Percentiles rank a stretch among this genome's conserved stretches.
Evolutionary conservation across 2,797 vertebrate species (phyloP).

Genomic region (Oreonectes daqikongensis): DNA sequence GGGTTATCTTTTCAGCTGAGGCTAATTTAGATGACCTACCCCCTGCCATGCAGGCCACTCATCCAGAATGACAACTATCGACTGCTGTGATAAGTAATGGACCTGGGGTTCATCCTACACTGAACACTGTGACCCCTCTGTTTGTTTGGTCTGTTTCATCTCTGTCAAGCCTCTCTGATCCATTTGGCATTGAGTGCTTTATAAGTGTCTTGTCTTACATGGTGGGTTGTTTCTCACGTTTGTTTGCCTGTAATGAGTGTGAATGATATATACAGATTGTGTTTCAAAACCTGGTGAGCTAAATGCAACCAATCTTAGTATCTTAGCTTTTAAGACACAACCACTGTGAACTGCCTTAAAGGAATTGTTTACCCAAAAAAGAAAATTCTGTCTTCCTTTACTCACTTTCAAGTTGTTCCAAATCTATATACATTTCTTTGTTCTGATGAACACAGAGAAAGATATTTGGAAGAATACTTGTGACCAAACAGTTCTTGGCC

Average conservation of each 20-base stretch:
- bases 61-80: slow-evolving; percentile 61
- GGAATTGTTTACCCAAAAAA: no score
- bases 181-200: slow-evolving; percentile 67
- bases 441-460: no score
- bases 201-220: slow-evolving; percentile 63
- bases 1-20: slow-evolving; percentile 80
- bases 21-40: slow-evolving; percentile 74
- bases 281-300: background rate
- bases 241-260: background rate
- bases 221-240: slow-evolving; percentile 52
- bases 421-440: no score
- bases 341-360: no score
- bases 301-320: no score
- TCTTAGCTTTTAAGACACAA: no score
- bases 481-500: no score
- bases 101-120: slow-evolving; percentile 70
- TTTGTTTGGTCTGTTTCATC: slow-evolving; percentile 69
- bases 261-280: background rate
- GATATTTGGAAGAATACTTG: no score
- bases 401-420: no score
- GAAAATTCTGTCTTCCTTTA: no score
- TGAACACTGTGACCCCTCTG: slow-evolving; percentile 67
- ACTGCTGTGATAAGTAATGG: slow-evolving; percentile 73
- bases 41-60: slow-evolving; percentile 70
- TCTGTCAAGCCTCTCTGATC: slow-evolving; percentile 67